Conservation (phyloP, 2,888 invertebrate genomes). For the Agelastica alni region DNA sequence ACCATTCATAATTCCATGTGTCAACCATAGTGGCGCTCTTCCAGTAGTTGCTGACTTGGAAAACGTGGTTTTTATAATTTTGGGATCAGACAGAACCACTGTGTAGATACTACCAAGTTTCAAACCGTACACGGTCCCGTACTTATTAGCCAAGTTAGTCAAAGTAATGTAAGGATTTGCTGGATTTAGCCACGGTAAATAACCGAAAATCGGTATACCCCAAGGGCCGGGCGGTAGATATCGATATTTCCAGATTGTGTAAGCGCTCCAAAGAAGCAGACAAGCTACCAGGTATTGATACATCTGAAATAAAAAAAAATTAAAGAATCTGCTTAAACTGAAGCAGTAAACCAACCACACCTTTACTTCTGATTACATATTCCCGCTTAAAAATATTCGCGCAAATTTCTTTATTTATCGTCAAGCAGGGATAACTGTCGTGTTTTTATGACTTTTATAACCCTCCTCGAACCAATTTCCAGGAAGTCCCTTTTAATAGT, state of each 20-base stretch:
- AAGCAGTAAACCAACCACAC: no score
- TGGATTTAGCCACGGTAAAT: slow-evolving; percentile 73
- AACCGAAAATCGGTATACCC: slow-evolving; percentile 79
- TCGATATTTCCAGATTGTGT: slow-evolving; percentile 41
- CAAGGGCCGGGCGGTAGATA: slow-evolving; percentile 77
- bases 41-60: slow-evolving; percentile 74
- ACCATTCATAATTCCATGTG: slow-evolving; percentile 86
- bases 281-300: slow-evolving; percentile 26
- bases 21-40: slow-evolving; percentile 79
- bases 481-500: no score
- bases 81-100: slow-evolving; percentile 77
- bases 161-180: slow-evolving; percentile 73
- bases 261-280: slow-evolving; percentile 26
- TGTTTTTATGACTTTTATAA: no score
- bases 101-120: slow-evolving; percentile 75
- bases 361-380: no score
- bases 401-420: no score
- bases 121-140: slow-evolving; percentile 76
- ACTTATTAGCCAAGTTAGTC: slow-evolving; percentile 66
- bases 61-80: slow-evolving; percentile 72
- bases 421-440: no score
- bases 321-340: no score
- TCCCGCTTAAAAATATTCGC: no score
- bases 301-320: slow-evolving; percentile 48
- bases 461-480: no score